phyloP scores from a whole-genome alignment of 1,140 invertebrate genomes.

The Drosophila trapezifrons region DNA sequence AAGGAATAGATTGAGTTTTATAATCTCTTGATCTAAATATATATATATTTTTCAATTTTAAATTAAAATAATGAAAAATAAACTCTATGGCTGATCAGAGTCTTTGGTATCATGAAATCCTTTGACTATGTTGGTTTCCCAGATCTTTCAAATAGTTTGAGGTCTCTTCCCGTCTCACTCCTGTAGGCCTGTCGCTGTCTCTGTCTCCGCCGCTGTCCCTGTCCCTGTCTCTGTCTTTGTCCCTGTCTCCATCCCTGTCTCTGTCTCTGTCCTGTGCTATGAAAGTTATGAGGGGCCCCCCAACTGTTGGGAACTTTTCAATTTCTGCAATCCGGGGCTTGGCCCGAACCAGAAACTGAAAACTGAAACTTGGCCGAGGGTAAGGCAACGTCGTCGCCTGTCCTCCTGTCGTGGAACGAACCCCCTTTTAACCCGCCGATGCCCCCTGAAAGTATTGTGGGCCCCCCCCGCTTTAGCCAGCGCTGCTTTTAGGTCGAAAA shows the following conservation, averaged over 20 bases:
- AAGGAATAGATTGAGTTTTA: neutral
- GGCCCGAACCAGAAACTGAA: slow-evolving; percentile 15
- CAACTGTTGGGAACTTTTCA: slow-evolving; percentile 79
- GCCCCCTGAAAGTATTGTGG: too few relatives aligned
- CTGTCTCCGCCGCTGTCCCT: slow-evolving; percentile 5
- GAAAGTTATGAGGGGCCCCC: slow-evolving; percentile 72
- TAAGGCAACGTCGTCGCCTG: slow-evolving; percentile 69
- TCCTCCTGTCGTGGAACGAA: slow-evolving; percentile 24
- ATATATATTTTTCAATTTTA: too few relatives aligned
- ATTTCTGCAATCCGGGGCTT: slow-evolving; percentile 62
- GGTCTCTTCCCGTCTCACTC: slow-evolving; percentile 2
- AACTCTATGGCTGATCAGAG: neutral
- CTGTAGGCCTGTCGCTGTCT: neutral
- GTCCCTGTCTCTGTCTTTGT: slow-evolving; percentile 3
- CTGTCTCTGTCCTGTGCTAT: slow-evolving; percentile 56
- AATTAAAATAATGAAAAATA: too few relatives aligned
- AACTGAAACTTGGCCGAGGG: slow-evolving; percentile 48
- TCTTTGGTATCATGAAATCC: slow-evolving; percentile 2
- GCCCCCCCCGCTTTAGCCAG: slow-evolving; percentile 18
- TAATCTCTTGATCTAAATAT: neutral
- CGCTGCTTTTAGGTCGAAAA: slow-evolving; percentile 61
- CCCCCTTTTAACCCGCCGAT: neutral
- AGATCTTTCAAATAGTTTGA: slow-evolving; percentile 15
- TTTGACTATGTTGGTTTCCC: slow-evolving; percentile 8
- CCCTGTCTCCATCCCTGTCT: slow-evolving; percentile 12